phyloP scores from a whole-genome alignment of 2,888 invertebrate genomes.

The Scotopteryx bipunctaria region DNA sequence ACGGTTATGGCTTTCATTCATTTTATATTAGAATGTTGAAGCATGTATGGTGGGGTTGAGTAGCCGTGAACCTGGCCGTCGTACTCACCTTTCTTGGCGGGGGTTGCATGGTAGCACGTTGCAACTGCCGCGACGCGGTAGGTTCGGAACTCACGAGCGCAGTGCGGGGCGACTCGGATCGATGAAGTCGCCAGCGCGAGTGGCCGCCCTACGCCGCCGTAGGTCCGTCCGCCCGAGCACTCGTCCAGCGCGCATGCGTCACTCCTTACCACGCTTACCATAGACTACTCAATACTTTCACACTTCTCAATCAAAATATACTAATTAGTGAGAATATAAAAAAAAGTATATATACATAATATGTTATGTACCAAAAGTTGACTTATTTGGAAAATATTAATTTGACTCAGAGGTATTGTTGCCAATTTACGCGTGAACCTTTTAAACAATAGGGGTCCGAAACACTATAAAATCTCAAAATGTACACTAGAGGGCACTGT shows the following conservation, averaged over 20 bases:
- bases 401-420: no score
- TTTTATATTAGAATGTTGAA: slow-evolving; percentile 7
- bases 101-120: slow-evolving; percentile 87
- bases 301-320: neutral
- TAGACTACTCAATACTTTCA: slow-evolving; percentile 10
- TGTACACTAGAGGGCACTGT: slow-evolving; percentile 14
- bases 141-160: slow-evolving; percentile 32
- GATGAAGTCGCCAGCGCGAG: slow-evolving; percentile 57
- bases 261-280: slow-evolving; percentile 9
- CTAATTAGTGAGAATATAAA: no score
- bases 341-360: no score
- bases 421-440: slow-evolving; percentile 3
- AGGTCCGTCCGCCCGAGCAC: slow-evolving; percentile 27
- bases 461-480: neutral
- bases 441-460: neutral
- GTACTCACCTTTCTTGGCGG: slow-evolving; percentile 92
- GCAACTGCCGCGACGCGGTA: slow-evolving; percentile 38
- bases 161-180: slow-evolving; percentile 44
- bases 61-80: slow-evolving; percentile 13
- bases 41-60: neutral
- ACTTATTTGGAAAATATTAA: no score
- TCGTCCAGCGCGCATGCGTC: slow-evolving; percentile 47
- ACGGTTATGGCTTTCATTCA: neutral
- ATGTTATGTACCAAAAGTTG: no score
- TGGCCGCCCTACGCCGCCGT: slow-evolving; percentile 50